phyloP scores from a whole-genome alignment of 2,113 vertebrate genomes.

The Psammodynastes pulverulentus region DNA sequence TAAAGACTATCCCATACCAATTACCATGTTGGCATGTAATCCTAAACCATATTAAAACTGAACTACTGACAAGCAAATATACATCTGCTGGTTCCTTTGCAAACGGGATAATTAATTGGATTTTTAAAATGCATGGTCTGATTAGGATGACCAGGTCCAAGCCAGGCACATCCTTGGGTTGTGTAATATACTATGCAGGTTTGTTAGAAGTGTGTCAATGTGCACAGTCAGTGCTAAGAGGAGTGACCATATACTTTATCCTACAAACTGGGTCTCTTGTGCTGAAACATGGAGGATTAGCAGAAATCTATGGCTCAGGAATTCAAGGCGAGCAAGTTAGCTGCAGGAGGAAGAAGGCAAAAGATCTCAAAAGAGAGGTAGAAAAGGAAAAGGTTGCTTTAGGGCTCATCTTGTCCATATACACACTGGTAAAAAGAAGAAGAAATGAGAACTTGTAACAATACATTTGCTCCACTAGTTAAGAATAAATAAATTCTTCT shows the following conservation, averaged over 20 bases:
- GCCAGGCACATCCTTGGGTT: neutral
- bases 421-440: neutral
- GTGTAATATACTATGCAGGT: neutral
- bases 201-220: neutral
- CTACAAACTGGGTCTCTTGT: neutral
- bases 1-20: neutral
- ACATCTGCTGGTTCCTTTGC: neutral
- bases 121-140: neutral
- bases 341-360: neutral
- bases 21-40: neutral
- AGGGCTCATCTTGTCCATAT: neutral
- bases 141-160: neutral
- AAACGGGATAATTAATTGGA: neutral
- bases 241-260: neutral
- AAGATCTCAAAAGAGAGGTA: neutral
- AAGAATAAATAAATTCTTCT: too few species aligned
- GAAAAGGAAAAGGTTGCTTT: neutral
- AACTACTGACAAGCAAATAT: neutral
- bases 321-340: neutral
- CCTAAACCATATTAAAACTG: neutral
- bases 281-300: neutral
- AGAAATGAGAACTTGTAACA: neutral
- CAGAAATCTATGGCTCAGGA: neutral
- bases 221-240: neutral
- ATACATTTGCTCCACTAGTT: neutral